Base-by-base conservation (phyloP, 1,140 invertebrate species). In the Linepithema humile region DNA sequence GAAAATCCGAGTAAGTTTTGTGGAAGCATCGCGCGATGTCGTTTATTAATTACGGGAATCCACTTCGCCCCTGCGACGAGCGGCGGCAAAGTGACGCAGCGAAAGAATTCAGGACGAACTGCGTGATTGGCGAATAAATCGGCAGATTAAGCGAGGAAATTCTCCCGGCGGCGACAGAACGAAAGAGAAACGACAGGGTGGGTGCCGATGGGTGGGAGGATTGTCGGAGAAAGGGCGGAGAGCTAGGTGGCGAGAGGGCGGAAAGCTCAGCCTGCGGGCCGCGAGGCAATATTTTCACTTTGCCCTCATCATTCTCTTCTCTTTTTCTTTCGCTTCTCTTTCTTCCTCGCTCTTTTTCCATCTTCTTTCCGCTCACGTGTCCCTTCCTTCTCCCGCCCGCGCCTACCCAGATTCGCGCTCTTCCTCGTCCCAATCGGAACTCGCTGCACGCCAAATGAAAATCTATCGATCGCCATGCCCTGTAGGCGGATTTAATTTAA, bases 401-500 rank as follows among this genome's bases (percentile, higher is more conserved):
- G 62, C 62, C 57, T 60, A 23, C 59, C 23, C 59, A n/a, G 43
- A 43, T 53, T 78, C 57, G 48, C 62, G 83, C 26, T 70, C 35
- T 65, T 60, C 38, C 50, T 59, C 55, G 55, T 65, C n/a, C 82
- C 57, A 84, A 88, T 85, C 84, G 84, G 43, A 86, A 72, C 85
- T 57, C 78, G 78, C 70, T 43, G 82, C 86, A 75, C 86, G 83
- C 77, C 83, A 90, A 90, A 90, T 90, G 89, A 90, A 90, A 90
- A 90, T 90, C 89, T 90, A 90, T 90, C 80, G 89, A 88, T 90
- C 87, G 87, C 59, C 29, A 77, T 83, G 77, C 75, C 57, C 86
- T 86, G 86, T 88, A 88, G 89, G 85, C 89, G 87, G 88, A 88
- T 90, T 90, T 90, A 90, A 90, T 90, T 90, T 90, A 90, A 90